These are phyloP conservation scores for Zalophus californianus DNA, from an alignment of 2,797 vertebrate species.

Conservation along the genomic window DNA sequence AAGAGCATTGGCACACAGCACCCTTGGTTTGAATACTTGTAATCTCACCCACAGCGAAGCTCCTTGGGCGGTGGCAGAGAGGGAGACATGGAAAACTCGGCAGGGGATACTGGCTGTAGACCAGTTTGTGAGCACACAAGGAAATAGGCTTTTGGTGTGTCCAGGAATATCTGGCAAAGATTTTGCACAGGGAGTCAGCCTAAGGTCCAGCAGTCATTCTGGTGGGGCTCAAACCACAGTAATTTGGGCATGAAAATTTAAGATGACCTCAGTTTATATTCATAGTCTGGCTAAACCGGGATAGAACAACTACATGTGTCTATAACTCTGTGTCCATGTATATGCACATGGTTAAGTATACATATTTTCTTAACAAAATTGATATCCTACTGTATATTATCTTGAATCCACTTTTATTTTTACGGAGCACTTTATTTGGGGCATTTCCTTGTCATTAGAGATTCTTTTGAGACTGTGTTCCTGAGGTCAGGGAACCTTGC, in stretches of 20 bases:
- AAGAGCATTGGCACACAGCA: not conserved
- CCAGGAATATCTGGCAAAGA: not conserved
- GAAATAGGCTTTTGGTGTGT: not conserved
- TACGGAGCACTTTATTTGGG: not conserved
- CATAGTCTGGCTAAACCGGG: not conserved
- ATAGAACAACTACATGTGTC: not conserved
- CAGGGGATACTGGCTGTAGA: not conserved
- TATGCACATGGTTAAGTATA: not conserved
- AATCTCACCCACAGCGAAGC: not conserved
- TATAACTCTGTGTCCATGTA: not conserved
- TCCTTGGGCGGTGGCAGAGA: not conserved
- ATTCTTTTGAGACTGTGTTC: not conserved
- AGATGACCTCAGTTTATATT: not conserved
- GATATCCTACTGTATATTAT: not conserved
- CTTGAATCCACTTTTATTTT: constrained; percentile 1
- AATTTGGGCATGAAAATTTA: not conserved
- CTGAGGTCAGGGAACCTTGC: not conserved
- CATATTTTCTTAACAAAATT: not conserved
- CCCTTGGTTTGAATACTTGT: not conserved
- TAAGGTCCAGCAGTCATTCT: not conserved
- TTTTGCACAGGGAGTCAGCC: not conserved
- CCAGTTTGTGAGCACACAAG: not conserved
- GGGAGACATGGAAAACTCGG: not conserved
- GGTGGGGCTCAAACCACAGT: not conserved
- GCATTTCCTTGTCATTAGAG: not conserved